phyloP scores from a whole-genome alignment of 2,797 vertebrate genomes.

The Lutjanus argentimaculatus region DNA sequence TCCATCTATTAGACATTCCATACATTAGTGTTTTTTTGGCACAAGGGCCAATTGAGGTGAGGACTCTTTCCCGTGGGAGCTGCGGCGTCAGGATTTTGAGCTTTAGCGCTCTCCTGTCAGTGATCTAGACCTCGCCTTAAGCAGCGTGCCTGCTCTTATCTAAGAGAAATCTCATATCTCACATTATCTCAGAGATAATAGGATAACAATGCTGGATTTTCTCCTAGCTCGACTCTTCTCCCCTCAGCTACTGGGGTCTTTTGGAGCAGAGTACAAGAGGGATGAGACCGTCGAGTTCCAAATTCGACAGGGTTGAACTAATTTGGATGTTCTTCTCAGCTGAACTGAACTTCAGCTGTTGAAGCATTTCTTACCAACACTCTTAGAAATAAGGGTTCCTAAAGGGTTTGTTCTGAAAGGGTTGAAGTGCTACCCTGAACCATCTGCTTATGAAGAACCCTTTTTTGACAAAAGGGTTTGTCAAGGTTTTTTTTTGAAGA shows the following conservation, averaged over 20 bases:
- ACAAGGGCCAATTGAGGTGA: conserved; percentile 74
- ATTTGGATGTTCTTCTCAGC: conserved; percentile 69
- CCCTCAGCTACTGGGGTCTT: conserved; percentile 53
- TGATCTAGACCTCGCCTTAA: conserved; percentile 71
- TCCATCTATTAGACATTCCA: conserved; percentile 64
- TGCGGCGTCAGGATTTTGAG: conserved; percentile 67
- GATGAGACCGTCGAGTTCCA: conserved; percentile 65
- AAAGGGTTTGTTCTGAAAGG: too few species aligned
- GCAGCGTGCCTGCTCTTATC: conserved; percentile 70
- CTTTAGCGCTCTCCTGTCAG: conserved; percentile 67
- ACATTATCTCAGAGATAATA: conserved; percentile 77
- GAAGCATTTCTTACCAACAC: conserved; percentile 52
- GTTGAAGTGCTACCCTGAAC: too few species aligned
- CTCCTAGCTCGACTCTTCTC: conserved; percentile 51
- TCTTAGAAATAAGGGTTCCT: too few species aligned
- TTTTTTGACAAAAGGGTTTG: too few species aligned
- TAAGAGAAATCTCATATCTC: conserved; percentile 74
- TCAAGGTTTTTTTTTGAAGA: too few species aligned
- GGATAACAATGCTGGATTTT: conserved; percentile 75
- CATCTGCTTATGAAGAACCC: too few species aligned
- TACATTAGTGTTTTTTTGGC: conserved; percentile 65
- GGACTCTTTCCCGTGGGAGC: conserved; percentile 63
- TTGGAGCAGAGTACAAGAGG: conserved; percentile 62
- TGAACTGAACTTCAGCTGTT: conserved; percentile 69
- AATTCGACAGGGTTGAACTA: conserved; percentile 71